Evolutionary conservation across 1,140 invertebrate genomes (phyloP).

Genomic region (Aphaenogaster ashmeadi): DNA sequence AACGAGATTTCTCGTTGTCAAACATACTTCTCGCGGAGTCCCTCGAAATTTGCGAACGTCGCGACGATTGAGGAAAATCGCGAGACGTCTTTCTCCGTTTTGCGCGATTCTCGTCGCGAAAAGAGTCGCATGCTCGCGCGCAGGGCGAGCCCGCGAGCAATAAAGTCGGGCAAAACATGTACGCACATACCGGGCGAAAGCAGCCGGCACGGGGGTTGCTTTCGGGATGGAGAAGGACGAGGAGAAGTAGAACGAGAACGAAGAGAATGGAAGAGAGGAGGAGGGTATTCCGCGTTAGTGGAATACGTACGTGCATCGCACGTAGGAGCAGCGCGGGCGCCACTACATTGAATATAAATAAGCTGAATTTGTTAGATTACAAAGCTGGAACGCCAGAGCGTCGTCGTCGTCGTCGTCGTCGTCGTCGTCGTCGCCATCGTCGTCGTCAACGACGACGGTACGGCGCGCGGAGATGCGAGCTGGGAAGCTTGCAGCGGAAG

Average conservation of each 20-base stretch:
- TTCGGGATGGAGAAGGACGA: background rate
- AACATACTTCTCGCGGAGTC: slow-evolving; percentile 9
- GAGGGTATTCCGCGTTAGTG: slow-evolving; percentile 72
- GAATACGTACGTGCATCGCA: slow-evolving; percentile 78
- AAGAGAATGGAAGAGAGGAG: slow-evolving; percentile 4
- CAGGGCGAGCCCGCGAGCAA: slow-evolving; percentile 71
- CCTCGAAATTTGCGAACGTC: slow-evolving; percentile 41
- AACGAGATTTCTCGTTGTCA: slow-evolving; percentile 48
- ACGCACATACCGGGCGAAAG: slow-evolving; percentile 67
- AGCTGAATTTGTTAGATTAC: slow-evolving; percentile 79
- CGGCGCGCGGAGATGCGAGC: slow-evolving; percentile 2
- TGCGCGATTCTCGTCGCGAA: slow-evolving; percentile 69
- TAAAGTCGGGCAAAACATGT: slow-evolving; percentile 75
- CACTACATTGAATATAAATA: slow-evolving; percentile 79
- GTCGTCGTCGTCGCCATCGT: slow-evolving; percentile 1
- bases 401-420: slow-evolving; percentile 34
- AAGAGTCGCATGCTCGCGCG: slow-evolving; percentile 57
- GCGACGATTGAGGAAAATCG: slow-evolving; percentile 53
- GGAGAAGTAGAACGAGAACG: background rate
- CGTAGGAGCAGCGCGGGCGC: slow-evolving; percentile 70
- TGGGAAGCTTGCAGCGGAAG: slow-evolving; percentile 23
- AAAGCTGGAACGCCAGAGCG: slow-evolving; percentile 73
- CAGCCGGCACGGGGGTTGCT: slow-evolving; percentile 21
- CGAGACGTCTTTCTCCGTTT: slow-evolving; percentile 45
- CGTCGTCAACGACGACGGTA: background rate